Evolutionary conservation across 2,113 vertebrate genomes (phyloP).

Genomic region (Lates calcarifer): DNA sequence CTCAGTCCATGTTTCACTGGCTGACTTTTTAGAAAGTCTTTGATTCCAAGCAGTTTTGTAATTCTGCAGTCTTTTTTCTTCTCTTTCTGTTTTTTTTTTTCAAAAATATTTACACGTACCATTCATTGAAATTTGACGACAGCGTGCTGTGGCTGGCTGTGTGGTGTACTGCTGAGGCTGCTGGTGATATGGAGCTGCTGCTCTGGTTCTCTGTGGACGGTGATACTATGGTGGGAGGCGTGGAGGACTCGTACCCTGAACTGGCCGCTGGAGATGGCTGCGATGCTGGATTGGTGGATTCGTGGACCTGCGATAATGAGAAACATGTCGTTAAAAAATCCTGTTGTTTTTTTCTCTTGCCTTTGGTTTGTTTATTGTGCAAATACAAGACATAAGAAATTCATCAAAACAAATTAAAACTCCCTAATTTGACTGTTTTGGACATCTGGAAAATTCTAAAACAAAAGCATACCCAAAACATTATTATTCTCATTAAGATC

Average conservation of each 20-base stretch:
- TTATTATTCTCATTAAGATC: conserved; percentile 55
- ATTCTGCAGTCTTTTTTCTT: conserved; percentile 82
- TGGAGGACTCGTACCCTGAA: conserved; percentile 99
- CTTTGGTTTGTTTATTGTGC: conserved; percentile 6
- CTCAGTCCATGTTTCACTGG: conserved; percentile 88
- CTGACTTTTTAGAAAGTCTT: conserved; percentile 87
- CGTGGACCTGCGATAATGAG: conserved; percentile 90
- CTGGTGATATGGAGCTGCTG: conserved; percentile 97
- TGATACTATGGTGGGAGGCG: conserved; percentile 98
- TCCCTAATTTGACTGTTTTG: conserved; percentile 9
- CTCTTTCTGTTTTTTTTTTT: conserved; percentile 54
- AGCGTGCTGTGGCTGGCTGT: conserved; percentile 97
- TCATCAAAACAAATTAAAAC: conserved; percentile 46
- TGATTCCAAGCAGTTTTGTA: conserved; percentile 87
- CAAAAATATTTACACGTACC: conserved; percentile 98
- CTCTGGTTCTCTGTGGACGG: conserved; percentile 99
- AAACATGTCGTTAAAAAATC: background rate
- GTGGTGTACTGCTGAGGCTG: conserved; percentile 96
- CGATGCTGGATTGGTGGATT: conserved; percentile 93
- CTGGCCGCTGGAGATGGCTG: conserved; percentile 99
- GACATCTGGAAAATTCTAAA: conserved; percentile 27
- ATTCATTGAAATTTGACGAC: conserved; percentile 99
- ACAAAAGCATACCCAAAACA: conserved; percentile 41
- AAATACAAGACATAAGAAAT: conserved; percentile 11
- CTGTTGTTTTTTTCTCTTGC: background rate